These are phyloP conservation scores for Noctuana brunneofusca DNA, from an alignment of 2,888 invertebrate genomes.

Conservation along the genomic window DNA sequence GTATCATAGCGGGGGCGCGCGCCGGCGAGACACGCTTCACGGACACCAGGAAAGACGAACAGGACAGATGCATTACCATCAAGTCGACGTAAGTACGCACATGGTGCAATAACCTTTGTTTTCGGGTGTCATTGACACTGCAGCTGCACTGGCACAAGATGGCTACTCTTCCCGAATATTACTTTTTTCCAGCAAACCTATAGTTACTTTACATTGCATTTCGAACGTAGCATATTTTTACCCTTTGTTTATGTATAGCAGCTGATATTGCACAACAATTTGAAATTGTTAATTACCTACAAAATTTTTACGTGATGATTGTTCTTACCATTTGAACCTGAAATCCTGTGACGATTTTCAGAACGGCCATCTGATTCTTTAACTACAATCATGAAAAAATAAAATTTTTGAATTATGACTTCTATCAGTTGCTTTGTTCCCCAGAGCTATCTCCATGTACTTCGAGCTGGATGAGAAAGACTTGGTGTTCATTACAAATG, in stretches of 20 bases:
- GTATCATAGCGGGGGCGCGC: slow-evolving; percentile 99
- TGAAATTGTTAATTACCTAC: background rate
- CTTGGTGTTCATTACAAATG: slow-evolving; percentile 94
- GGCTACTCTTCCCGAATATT: slow-evolving; percentile 1
- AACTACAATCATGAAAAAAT: background rate
- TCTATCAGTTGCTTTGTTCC: slow-evolving; percentile 15
- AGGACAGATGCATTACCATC: slow-evolving; percentile 99
- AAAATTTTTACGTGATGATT: slow-evolving; percentile 69
- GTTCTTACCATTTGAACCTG: slow-evolving; percentile 78
- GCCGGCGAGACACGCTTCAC: slow-evolving; percentile 99
- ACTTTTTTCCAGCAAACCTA: background rate
- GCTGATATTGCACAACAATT: slow-evolving; percentile 23
- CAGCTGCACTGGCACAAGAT: slow-evolving; percentile 14
- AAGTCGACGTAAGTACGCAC: slow-evolving; percentile 95
- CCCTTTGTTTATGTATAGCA: slow-evolving; percentile 21
- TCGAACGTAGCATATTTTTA: background rate
- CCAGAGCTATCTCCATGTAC: slow-evolving; percentile 99
- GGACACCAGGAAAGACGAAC: slow-evolving; percentile 99
- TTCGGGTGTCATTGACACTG: slow-evolving; percentile 17
- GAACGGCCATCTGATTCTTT: slow-evolving; percentile 82
- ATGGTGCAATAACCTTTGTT: slow-evolving; percentile 35
- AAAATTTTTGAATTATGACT: slow-evolving; percentile 6
- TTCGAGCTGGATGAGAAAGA: slow-evolving; percentile 98
- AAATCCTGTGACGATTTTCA: slow-evolving; percentile 73
- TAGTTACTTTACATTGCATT: background rate